Percentiles rank a stretch among this genome's conserved stretches.
Conservation (phyloP, 2,888 invertebrate genomes). For the Drosophila nr. perissopoda region DNA sequence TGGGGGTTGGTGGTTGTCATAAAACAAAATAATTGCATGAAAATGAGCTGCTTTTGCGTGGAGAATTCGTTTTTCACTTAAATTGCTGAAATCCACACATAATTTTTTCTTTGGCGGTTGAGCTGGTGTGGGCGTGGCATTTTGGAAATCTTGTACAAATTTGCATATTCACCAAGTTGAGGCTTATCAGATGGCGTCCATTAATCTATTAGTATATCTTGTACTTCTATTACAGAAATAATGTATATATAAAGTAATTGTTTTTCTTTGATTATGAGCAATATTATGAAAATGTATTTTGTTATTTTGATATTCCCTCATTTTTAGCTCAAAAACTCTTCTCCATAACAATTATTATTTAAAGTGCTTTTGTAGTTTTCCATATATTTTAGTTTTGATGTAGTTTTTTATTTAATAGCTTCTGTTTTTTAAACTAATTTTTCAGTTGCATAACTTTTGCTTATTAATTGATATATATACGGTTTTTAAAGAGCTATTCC, state of each 20-base stretch:
- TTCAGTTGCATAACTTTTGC: too few species aligned
- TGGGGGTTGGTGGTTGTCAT: slow-evolving; percentile 8
- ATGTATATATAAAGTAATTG: too few species aligned
- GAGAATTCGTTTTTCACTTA: slow-evolving; percentile 18
- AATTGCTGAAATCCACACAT: slow-evolving; percentile 23
- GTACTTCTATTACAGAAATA: not conserved
- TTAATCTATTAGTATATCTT: not conserved
- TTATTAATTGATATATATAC: too few species aligned
- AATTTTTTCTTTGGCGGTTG: not conserved
- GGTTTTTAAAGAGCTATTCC: too few species aligned
- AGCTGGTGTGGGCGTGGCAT: not conserved
- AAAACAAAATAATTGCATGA: slow-evolving; percentile 68
- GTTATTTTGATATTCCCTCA: not conserved
- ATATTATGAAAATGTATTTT: too few species aligned
- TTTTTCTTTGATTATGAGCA: too few species aligned
- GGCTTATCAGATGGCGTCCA: not conserved
- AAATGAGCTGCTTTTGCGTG: slow-evolving; percentile 54
- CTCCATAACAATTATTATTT: too few species aligned
- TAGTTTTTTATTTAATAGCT: too few species aligned
- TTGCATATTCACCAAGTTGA: slow-evolving; percentile 44
- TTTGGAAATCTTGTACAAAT: slow-evolving; percentile 17
- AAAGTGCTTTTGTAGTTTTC: too few species aligned
- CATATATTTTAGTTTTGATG: too few species aligned
- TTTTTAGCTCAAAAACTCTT: not conserved
- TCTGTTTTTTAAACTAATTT: too few species aligned